Conservation (phyloP, 2,113 vertebrate genomes). For the Bucco capensis region DNA sequence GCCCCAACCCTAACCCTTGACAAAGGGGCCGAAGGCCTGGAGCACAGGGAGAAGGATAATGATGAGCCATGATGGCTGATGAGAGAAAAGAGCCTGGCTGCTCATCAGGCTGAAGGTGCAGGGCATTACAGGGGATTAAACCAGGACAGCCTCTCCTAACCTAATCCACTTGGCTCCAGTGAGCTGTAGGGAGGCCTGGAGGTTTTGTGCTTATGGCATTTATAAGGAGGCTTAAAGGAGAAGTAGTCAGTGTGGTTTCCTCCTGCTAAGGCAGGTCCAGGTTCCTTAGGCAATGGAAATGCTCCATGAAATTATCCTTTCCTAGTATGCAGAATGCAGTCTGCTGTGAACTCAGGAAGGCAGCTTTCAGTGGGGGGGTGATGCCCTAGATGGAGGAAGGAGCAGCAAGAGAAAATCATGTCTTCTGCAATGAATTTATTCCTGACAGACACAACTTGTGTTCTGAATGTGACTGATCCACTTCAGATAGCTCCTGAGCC, state of each 20-base stretch:
- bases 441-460: neutral
- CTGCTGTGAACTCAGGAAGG: neutral
- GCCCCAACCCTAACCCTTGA: no score
- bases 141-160: constrained; percentile 33
- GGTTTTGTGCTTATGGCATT: constrained; percentile 44
- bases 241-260: constrained; percentile 39
- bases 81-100: constrained; percentile 15
- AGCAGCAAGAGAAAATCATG: neutral
- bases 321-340: neutral
- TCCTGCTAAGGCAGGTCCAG: neutral
- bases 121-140: constrained; percentile 60
- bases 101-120: constrained; percentile 48
- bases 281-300: neutral
- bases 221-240: constrained; percentile 38
- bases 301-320: neutral
- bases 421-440: neutral
- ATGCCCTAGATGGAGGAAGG: neutral
- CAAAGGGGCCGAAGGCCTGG: neutral
- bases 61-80: neutral
- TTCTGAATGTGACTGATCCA: neutral
- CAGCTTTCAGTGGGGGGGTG: neutral
- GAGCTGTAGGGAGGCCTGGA: constrained; percentile 47
- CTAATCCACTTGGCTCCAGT: constrained; percentile 64
- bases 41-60: neutral
- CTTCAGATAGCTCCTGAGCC: neutral